Evolutionary conservation across 2,797 vertebrate genomes (phyloP), one percentile per base, ranked within the genome.

Genomic region (Sebastes baramenuke): DNA sequence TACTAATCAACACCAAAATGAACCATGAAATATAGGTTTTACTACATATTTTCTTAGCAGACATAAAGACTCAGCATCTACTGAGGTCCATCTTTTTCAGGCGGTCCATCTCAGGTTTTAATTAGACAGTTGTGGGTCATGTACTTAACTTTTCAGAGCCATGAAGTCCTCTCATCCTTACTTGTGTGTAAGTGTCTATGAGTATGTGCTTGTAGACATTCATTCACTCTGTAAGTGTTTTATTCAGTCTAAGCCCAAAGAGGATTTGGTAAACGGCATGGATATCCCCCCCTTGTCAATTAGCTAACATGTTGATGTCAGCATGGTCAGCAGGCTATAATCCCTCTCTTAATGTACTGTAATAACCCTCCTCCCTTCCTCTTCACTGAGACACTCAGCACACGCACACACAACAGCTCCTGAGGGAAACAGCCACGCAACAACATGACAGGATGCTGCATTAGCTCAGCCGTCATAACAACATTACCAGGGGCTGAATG

Each of bases 241-340:
- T 77, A 70, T 79, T 88, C 13, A 74, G 68, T 74, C 81, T 82
- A 75, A 77, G 71, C 62, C 78, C 54, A 87, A 85, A 90, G 89
- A 89, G 89, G 89, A 89, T 90, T 89, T 84, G 52, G 75, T 74
- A 75, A 88, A 84, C 67, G 58, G 71, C 74, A 73, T 59, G 54
- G 52, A 38, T 30, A 67, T 59, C 67, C 67, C 74, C 79, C 32
- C 12, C 25, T 25, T 49, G 82, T 87, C 90, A 90, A 89, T 94
- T 89, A 91, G 82, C 83, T 60, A 82, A 85, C 76, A 80, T 88
- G 90, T 85, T 80, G 92, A 89, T 88, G 91, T 92, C 89, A 92
- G 93, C 93, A 88, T 55, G 73, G 84, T 83, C 76, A 72, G 87
- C 20, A 36, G n/a, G 20, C 60, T 89, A 36, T 92, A 93, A 91